These are phyloP conservation scores for Schizothorax lantsangensis DNA, from an alignment of 2,797 vertebrate species.

Conservation along the genomic window DNA sequence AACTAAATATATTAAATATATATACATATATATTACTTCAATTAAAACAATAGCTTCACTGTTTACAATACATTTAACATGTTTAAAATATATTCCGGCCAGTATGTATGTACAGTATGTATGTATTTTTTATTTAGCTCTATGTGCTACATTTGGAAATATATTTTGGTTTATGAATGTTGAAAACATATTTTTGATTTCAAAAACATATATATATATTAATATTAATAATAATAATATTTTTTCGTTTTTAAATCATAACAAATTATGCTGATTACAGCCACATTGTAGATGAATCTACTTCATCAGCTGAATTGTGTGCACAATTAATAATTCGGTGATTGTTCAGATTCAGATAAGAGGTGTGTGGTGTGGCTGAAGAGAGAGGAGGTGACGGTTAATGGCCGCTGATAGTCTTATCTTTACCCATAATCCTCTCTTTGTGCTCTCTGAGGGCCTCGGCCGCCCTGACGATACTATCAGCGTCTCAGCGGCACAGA, in stretches of 20 bases:
- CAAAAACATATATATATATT: no score
- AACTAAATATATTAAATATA: not conserved
- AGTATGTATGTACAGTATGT: no score
- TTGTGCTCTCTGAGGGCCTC: conserved; percentile 65
- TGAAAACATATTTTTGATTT: no score
- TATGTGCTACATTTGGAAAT: no score
- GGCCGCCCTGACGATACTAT: conserved; percentile 67
- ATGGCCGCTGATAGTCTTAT: conserved; percentile 86
- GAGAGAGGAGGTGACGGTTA: conserved; percentile 79
- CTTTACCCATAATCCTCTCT: conserved; percentile 74
- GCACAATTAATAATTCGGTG: conserved; percentile 90
- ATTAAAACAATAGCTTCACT: no score
- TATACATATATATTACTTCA: no score
- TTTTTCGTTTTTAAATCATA: not conserved
- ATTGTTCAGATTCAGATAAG: conserved; percentile 85
- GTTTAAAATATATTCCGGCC: not conserved
- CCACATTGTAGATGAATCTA: not conserved
- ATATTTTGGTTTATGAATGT: no score
- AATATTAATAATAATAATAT: no score
- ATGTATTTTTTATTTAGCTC: no score
- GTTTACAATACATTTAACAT: not conserved
- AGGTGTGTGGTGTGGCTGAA: conserved; percentile 67
- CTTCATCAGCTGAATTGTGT: not conserved
- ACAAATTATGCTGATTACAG: conserved; percentile 62
- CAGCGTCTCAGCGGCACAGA: conserved; percentile 38